Base-by-base conservation (phyloP, 2,113 vertebrate species). In the Dascyllus trimaculatus region DNA sequence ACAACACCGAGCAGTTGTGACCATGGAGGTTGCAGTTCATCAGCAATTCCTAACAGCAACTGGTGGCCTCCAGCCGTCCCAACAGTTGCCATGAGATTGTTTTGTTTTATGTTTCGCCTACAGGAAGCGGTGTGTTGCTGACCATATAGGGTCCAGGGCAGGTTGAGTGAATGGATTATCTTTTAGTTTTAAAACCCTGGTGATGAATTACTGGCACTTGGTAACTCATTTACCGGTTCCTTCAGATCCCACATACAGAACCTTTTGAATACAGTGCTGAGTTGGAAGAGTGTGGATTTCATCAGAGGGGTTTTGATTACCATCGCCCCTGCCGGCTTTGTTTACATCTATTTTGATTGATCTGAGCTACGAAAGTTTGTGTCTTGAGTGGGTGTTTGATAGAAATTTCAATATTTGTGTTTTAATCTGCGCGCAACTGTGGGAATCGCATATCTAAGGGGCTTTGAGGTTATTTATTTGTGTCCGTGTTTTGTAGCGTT, bases 21-120 rank as follows among this genome's bases (percentile, higher is more conserved):
- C 84, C 3, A 69, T 59, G 58, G 82, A 83, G 83, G 82, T 85
- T 88, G 77, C 83, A 67, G 83, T 86, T 90, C 90, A 85, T 91
- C 90, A 88, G 87, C 89, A 91, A 93, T 88, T 89, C 89, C 84
- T 89, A 77, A 75, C 91, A 85, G 88, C 91, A 93, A 91, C 92
- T 93, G 92, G 87, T 92, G 91, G 81, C 85, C 87, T 85, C 75
- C 88, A 88, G 82, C 84, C 80, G 63, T 62, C 86, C 82, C 75
- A 63, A 73, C 92, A 85, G 91, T 92, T 93, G 86, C 86, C 71
- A 71, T 87, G 73, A 81, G 85, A 68, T 86, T 78, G 81, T 79
- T 89, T 85, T 81, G 88, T 82, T 91, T 87, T 59, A 81, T 80
- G 79, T 82, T 82, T 78, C 22, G 70, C 81, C 81, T 25, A 71